Base-by-base conservation (phyloP, 2,113 vertebrate species). In the Tautogolabrus adspersus region DNA sequence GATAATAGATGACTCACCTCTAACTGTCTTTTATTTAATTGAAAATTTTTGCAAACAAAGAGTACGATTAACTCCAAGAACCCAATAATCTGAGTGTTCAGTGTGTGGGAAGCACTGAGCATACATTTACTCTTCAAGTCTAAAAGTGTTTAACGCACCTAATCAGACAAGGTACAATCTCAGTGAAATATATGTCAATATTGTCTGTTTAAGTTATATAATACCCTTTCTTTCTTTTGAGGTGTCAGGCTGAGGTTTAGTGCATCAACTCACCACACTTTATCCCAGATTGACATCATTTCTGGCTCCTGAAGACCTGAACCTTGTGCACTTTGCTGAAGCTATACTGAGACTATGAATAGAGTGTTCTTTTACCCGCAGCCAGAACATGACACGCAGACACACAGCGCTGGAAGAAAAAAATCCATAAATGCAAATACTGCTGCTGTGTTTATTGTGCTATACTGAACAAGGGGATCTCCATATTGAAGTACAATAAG, bases 351-450 rank as follows among this genome's bases (percentile, higher is more conserved):
- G 44, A 58, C n/a, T 79, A 60, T 69, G 66, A 88, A 87, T 70
- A 77, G 72, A 63, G 40, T 37, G 8, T 47, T 78, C 13, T 59
- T 67, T 52, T 54, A 7, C 0, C 51, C 7, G 46, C 22, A 66
- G 72, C 23, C 1, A 80, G 59, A 70, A 73, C 78, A 82, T 42
- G 71, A 75, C 66, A 68, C 47, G 59, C 44, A 46, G 69, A 79
- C 3, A 55, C 70, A 66, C 30, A 23, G 34, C 0, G 42, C 30
- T 15, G 1, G 64, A 34, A 34, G 56, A 85, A 72, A 38, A 85
- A 89, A 90, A 89, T 88, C 85, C 16, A 90, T 88, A 87, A 82
- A 90, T 90, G 87, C 83, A 90, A 87, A 90, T 89, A 6, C 47
- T 18, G 46, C 57, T 10, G 58, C 62, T 47, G 62, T 80, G 66